Base-by-base conservation (phyloP, 2,113 vertebrate species). In the Bufo bufo region DNA sequence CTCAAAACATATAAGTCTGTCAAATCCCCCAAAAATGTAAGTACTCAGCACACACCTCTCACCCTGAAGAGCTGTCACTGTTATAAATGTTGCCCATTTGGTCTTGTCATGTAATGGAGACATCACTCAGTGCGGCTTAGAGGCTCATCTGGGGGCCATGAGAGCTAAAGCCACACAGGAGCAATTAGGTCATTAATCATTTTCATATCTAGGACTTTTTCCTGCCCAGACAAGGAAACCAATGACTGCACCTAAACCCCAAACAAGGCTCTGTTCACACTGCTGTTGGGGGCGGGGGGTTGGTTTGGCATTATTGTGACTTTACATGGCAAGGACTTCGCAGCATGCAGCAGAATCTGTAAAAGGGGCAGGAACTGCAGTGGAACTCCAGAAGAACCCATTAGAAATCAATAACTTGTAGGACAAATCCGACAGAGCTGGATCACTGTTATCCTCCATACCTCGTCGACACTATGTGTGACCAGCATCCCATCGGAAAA, bases 131-230 rank as follows among this genome's bases (percentile, higher is more conserved):
- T 85, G 58, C 52, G 65, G 43, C 54, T 85, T 75, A 75, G 10
- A 85, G 16, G 49, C 33, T 75, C 52, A 19, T 33, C 69, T 5
- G 3, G 69, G 65, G 59, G 17, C 33, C 71, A 59, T 20, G 17
- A 20, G 6, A 33, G 58, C 33, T 50, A 54, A 61, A 86, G 47
- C 85, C 77, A 71, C 77, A 81, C 63, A 81, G 10, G 23, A 54
- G 61, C 12, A 80, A 79, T 56, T 19, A 14, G 23, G 59, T 56
- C 33, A 87, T 87, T 81, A 47, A 87, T 81, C 77, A 87, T 71
- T 19, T 50, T 20, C 47, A 45, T 79, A 79, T 66, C 75, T 20
- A 74, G 66, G 78, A 59, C 54, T 43, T 80, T 61, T 61, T 5
- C 52, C 33, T 45, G 43, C 33, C 61, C 23, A 47, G 56, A 9